A percentile compares a stretch with the other conserved stretches of the same genome.
Conservation (phyloP, 2,888 invertebrate genomes). For the Hesperia comma region DNA sequence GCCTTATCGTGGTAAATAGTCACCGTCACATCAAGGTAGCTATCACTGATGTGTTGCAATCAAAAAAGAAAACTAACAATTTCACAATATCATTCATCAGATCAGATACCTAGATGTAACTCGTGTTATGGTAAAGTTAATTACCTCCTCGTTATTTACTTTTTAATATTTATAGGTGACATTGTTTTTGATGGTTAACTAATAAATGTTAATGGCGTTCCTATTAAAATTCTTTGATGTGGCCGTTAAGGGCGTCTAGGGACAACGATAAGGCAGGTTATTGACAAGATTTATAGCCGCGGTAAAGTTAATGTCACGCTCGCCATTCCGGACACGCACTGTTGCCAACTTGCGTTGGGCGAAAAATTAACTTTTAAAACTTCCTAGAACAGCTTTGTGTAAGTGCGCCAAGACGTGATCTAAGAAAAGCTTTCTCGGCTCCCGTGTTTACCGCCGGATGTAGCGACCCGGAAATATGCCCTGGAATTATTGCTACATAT, state of each 20-base stretch:
- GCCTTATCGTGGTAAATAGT: too few relatives aligned
- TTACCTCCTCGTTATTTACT: too few relatives aligned
- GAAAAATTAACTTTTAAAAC: constrained; percentile 68
- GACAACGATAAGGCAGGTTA: constrained; percentile 66
- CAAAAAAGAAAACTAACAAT: too few relatives aligned
- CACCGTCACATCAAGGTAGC: too few relatives aligned
- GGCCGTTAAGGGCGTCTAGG: constrained; percentile 61
- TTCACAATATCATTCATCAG: too few relatives aligned
- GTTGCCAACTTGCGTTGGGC: constrained; percentile 60
- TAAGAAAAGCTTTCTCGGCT: constrained; percentile 49
- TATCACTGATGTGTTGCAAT: too few relatives aligned
- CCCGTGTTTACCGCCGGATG: constrained; percentile 41
- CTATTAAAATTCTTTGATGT: constrained; percentile 73
- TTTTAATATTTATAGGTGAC: too few relatives aligned
- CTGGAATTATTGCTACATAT: constrained; percentile 11
- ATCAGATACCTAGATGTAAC: too few relatives aligned
- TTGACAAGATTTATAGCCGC: constrained; percentile 75
- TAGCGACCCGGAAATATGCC: constrained; percentile 24
- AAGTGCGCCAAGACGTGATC: constrained; percentile 58
- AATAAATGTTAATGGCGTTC: too few relatives aligned
- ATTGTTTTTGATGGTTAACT: too few relatives aligned
- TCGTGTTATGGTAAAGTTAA: too few relatives aligned
- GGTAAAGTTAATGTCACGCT: constrained; percentile 72
- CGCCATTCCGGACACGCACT: constrained; percentile 71
- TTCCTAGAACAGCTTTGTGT: constrained; percentile 64